Percentiles rank a stretch among this genome's conserved stretches.
phyloP scores from a whole-genome alignment of 2,888 invertebrate species.

The Camptogramma bilineatum region DNA sequence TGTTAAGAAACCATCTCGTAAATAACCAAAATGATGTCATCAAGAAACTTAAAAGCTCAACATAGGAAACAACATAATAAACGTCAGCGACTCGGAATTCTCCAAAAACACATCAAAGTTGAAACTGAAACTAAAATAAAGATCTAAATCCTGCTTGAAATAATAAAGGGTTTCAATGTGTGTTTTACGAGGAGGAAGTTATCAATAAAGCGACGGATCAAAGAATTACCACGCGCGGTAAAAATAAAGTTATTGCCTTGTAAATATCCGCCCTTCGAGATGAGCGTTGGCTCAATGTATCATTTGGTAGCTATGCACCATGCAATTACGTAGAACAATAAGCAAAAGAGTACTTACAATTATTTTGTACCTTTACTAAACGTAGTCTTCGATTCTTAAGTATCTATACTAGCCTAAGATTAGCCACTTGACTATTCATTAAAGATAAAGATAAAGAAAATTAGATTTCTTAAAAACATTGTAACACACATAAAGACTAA shows the following conservation, averaged over 20 bases:
- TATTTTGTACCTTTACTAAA: too few relatives aligned
- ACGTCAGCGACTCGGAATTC: conserved; percentile 29
- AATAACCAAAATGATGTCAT: conserved; percentile 21
- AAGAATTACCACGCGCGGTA: conserved; percentile 53
- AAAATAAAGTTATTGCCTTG: conserved; percentile 68
- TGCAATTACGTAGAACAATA: neutral
- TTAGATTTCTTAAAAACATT: too few relatives aligned
- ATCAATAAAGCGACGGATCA: conserved; percentile 50
- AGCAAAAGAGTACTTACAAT: too few relatives aligned
- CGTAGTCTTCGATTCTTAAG: too few relatives aligned
- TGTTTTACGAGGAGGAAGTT: conserved; percentile 43
- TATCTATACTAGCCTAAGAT: too few relatives aligned
- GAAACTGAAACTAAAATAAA: conserved; percentile 27
- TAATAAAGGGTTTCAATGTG: conserved; percentile 32
- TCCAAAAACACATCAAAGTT: conserved; percentile 35
- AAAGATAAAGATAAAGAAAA: too few relatives aligned
- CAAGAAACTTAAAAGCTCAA: conserved; percentile 14
- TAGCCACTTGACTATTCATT: too few relatives aligned
- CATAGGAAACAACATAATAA: conserved; percentile 23
- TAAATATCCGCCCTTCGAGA: conserved; percentile 57
- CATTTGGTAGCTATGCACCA: neutral
- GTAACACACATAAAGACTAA: too few relatives aligned
- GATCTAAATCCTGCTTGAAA: conserved; percentile 28
- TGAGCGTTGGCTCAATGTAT: conserved; percentile 30
- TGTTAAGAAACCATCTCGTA: conserved; percentile 2